Percentiles rank a stretch among this genome's conserved stretches.
Evolutionary conservation across 2,113 vertebrate species (phyloP).

Genomic region (Lycaon pictus): DNA sequence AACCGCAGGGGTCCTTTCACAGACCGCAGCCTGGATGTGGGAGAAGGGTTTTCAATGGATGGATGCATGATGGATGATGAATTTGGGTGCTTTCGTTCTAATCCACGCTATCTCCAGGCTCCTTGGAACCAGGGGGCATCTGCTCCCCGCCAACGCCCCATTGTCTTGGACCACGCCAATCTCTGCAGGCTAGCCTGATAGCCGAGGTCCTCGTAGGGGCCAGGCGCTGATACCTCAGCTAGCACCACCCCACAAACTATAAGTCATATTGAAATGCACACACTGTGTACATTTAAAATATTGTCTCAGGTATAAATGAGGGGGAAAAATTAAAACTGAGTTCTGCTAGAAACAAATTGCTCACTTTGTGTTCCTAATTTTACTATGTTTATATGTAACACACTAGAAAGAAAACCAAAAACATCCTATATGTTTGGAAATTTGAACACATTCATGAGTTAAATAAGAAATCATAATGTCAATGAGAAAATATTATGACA

Average conservation of each 20-base stretch:
- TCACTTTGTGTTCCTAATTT: background rate
- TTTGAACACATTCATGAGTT: background rate
- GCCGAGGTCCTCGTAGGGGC: background rate
- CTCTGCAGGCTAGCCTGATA: background rate
- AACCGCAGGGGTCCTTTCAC: background rate
- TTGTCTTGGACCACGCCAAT: background rate
- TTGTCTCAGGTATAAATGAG: background rate
- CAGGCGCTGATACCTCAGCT: rapidly evolving
- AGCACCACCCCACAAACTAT: background rate
- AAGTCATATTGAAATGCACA: background rate
- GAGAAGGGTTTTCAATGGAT: too few species aligned
- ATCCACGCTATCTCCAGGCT: background rate
- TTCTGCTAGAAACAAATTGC: background rate
- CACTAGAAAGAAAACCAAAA: background rate
- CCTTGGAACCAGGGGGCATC: background rate
- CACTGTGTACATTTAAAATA: background rate
- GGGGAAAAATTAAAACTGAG: background rate
- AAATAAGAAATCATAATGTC: background rate
- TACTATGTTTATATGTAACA: background rate
- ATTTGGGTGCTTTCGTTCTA: background rate
- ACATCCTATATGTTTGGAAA: background rate
- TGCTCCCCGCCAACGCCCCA: background rate
- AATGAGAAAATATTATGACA: background rate
- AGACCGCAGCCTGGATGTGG: background rate
- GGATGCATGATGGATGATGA: rapidly evolving